phyloP scores from a whole-genome alignment of 1,140 invertebrate genomes.

The Spodoptera frugiperda region DNA sequence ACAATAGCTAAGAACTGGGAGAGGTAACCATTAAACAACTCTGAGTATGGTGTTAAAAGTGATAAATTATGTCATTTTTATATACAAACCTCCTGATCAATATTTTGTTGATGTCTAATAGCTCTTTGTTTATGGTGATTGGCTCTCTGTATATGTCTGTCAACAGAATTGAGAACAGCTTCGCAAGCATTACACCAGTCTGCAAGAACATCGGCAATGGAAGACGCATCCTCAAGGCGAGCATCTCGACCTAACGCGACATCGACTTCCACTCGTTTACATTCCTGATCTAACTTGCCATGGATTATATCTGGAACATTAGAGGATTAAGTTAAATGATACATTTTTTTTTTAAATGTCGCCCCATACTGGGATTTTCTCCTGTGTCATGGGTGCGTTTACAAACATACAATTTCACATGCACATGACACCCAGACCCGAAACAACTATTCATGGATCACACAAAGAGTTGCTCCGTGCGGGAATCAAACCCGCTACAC shows the following conservation, averaged over 20 bases:
- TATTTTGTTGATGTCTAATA: slow-evolving; percentile 92
- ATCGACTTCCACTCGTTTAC: slow-evolving; percentile 96
- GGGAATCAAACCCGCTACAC: no score
- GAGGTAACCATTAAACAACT: no score
- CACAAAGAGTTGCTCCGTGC: no score
- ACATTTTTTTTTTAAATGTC: no score
- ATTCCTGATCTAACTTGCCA: slow-evolving; percentile 98
- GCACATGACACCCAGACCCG: no score
- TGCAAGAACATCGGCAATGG: slow-evolving; percentile 92
- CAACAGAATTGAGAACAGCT: slow-evolving; percentile 94
- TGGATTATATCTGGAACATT: slow-evolving; percentile 94
- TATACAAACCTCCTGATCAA: slow-evolving; percentile 92
- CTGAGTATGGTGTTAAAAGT: no score
- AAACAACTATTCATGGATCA: no score
- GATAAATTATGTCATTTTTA: not conserved
- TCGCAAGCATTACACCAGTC: slow-evolving; percentile 97
- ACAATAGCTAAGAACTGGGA: no score
- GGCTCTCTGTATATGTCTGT: slow-evolving; percentile 95
- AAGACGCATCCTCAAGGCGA: slow-evolving; percentile 91
- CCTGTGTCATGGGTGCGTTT: no score
- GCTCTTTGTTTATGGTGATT: slow-evolving; percentile 94
- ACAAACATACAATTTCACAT: no score
- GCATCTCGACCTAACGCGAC: slow-evolving; percentile 98
- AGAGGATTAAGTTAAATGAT: not conserved
- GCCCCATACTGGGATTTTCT: no score